Percentiles rank a stretch among this genome's conserved stretches.
These are phyloP conservation scores for Catostylus mosaicus DNA, from an alignment of 30 jellyfish, hydroid and myxozoan species.

Conservation along the genomic window DNA sequence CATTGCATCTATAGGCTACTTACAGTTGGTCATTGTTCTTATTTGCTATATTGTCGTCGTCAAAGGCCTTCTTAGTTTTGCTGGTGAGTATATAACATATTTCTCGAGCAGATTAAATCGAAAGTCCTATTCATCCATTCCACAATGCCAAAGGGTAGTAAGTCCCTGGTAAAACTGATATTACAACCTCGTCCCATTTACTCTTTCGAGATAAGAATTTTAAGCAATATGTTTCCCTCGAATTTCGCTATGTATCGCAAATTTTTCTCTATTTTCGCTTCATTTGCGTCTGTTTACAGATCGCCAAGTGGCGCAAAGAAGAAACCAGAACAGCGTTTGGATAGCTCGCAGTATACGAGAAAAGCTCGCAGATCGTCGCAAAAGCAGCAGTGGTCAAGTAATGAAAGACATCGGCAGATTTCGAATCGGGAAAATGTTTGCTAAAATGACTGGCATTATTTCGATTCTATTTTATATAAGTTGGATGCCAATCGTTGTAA, in stretches of 20 bases:
- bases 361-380: constrained; percentile 53
- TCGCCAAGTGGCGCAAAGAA: constrained; percentile 18
- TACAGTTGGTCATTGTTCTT: constrained; percentile 69
- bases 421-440: constrained; percentile 34
- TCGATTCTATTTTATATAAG: constrained; percentile 53
- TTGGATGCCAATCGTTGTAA: constrained; percentile 84
- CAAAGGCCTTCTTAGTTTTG: constrained; percentile 52
- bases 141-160: too few relatives aligned
- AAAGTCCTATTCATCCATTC: too few relatives aligned
- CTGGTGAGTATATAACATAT: constrained; percentile 62
- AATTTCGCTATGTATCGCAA: background rate
- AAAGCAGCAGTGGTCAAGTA: constrained; percentile 61
- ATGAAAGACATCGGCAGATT: constrained; percentile 49
- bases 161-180: too few relatives aligned
- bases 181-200: too few relatives aligned
- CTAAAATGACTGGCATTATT: constrained; percentile 58
- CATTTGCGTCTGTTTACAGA: background rate
- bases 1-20: constrained; percentile 69
- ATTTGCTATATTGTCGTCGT: constrained; percentile 63
- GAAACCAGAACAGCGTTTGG: constrained; percentile 4
- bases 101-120: too few relatives aligned
- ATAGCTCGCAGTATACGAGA: background rate
- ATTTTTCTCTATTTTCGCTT: too few relatives aligned
- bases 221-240: too few relatives aligned
- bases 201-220: too few relatives aligned